Percentiles rank a stretch among this genome's conserved stretches.
phyloP scores from a whole-genome alignment of 1,140 invertebrate genomes.

The Drosophila punjabiensis region DNA sequence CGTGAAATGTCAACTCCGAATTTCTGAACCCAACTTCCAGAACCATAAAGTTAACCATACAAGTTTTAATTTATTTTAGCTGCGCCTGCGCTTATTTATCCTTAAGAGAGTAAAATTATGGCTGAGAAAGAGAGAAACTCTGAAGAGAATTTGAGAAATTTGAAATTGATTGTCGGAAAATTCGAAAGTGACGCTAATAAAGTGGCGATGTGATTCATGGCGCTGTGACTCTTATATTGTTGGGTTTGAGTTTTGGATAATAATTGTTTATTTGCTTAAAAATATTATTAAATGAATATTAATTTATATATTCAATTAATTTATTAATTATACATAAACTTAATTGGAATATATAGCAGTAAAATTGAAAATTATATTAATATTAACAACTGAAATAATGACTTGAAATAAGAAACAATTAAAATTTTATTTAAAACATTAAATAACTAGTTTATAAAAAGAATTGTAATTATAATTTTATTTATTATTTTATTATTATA shows the following conservation, averaged over 20 bases:
- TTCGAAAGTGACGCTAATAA: conserved; percentile 52
- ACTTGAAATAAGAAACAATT: background rate
- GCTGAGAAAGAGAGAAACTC: conserved; percentile 9
- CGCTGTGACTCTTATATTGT: conserved; percentile 51
- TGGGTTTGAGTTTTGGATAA: conserved; percentile 40
- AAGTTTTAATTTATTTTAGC: conserved; percentile 5
- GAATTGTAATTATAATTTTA: background rate
- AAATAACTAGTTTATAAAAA: background rate
- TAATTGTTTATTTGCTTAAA: background rate
- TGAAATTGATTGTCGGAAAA: conserved; percentile 42
- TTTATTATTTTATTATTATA: background rate
- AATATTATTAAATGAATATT: background rate
- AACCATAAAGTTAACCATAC: conserved; percentile 20
- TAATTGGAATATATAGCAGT: too few species aligned
- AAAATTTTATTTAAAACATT: background rate
- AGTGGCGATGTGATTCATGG: conserved; percentile 53
- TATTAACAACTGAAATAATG: too few species aligned
- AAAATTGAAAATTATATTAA: too few species aligned
- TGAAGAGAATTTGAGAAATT: conserved; percentile 16
- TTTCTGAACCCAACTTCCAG: background rate
- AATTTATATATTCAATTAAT: too few species aligned
- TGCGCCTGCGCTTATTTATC: conserved; percentile 1
- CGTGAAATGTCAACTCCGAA: background rate
- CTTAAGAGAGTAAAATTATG: background rate
- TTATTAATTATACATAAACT: too few species aligned